Evolutionary conservation across 2,797 vertebrate species (phyloP).

Genomic region (Phoeniculus purpureus): DNA sequence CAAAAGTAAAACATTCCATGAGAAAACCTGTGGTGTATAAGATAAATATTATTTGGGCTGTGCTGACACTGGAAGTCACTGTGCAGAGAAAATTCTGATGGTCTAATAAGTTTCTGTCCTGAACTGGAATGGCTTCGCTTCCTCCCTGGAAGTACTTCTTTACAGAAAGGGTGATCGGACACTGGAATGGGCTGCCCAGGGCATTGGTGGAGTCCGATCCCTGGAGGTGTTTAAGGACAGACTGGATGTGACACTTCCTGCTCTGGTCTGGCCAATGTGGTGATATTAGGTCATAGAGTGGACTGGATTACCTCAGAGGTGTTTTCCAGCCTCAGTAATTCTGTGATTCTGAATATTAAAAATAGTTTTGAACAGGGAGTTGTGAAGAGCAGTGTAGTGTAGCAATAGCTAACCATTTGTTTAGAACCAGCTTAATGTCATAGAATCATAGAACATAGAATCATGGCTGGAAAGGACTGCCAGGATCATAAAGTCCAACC

Average conservation of each 20-base stretch:
- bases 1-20: background rate
- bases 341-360: background rate
- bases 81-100: background rate
- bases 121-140: background rate
- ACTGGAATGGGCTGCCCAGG: too few relatives aligned
- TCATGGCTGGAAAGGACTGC: too few relatives aligned
- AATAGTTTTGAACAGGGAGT: background rate
- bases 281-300: too few relatives aligned
- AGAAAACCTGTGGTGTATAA: background rate
- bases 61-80: background rate
- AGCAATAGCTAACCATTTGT: background rate
- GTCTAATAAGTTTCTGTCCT: background rate
- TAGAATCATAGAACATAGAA: background rate
- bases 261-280: too few relatives aligned
- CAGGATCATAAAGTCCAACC: too few relatives aligned
- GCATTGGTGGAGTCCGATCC: too few relatives aligned
- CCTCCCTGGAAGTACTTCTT: too few relatives aligned
- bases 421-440: background rate
- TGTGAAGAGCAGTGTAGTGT: background rate
- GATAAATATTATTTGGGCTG: background rate
- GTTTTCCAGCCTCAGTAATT: too few relatives aligned
- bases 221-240: too few relatives aligned
- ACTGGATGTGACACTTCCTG: too few relatives aligned
- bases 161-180: too few relatives aligned
- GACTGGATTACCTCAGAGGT: too few relatives aligned